Conservation (phyloP, 2,797 vertebrate genomes). For the Poecilia velifera region DNA sequence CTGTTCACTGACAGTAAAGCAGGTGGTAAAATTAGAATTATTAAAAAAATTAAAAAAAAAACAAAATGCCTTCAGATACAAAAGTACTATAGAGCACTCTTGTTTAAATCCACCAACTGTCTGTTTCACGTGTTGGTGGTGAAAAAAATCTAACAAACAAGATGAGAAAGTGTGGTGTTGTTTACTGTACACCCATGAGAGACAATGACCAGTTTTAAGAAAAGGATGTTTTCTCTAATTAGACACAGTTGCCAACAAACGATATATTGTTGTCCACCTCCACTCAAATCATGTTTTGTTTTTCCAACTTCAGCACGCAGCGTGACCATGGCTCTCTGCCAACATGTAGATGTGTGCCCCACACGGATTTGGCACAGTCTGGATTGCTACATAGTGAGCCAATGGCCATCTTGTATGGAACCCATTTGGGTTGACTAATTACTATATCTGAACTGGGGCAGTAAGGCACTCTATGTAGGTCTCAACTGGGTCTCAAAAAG, state of each 20-base stretch:
- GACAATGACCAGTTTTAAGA: background rate
- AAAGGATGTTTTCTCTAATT: background rate
- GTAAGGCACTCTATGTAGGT: background rate
- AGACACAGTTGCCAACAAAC: constrained; percentile 1
- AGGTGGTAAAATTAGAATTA: constrained; percentile 1
- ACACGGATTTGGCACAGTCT: background rate
- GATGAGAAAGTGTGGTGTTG: background rate
- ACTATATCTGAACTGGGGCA: background rate
- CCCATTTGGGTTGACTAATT: background rate
- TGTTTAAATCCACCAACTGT: constrained; percentile 5
- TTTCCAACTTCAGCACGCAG: background rate
- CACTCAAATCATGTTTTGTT: background rate
- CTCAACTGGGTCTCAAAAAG: background rate
- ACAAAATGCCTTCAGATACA: background rate
- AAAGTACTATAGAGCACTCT: background rate
- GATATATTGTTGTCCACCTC: background rate
- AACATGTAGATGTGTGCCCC: background rate
- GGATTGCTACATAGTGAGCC: background rate
- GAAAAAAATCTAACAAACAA: background rate
- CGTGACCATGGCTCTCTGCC: background rate
- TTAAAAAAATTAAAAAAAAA: background rate
- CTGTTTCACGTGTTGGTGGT: constrained; percentile 7
- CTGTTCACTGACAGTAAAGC: background rate
- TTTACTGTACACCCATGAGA: background rate
- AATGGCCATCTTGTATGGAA: background rate